phyloP scores from a whole-genome alignment of 2,797 vertebrate genomes.

The Botia almorhae region DNA sequence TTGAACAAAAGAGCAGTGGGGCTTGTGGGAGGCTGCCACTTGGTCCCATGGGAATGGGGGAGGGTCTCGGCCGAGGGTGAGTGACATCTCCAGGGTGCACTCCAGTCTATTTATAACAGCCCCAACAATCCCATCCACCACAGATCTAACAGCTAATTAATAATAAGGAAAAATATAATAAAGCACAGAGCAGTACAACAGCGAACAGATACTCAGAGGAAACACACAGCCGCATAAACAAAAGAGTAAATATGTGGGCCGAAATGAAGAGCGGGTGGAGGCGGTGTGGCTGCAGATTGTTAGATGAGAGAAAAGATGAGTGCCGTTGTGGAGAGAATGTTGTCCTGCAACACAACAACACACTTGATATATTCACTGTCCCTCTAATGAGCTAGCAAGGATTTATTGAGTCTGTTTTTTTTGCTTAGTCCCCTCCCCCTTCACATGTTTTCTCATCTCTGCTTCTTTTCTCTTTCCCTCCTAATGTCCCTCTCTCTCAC shows the following conservation, averaged over 20 bases:
- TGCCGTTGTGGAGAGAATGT: constrained; percentile 67
- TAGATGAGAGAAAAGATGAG: constrained; percentile 19
- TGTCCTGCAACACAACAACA: constrained; percentile 82
- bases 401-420: constrained; percentile 79
- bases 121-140: constrained; percentile 83
- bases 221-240: constrained; percentile 23
- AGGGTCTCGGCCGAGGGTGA: constrained; percentile 85
- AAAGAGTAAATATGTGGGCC: constrained; percentile 15
- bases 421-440: constrained; percentile 48
- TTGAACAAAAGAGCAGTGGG: constrained; percentile 98
- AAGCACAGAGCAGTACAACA: constrained; percentile 54
- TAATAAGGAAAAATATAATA: constrained; percentile 82
- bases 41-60: constrained; percentile 92
- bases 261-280: constrained; percentile 42
- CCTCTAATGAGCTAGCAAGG: constrained; percentile 90
- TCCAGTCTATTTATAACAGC: constrained; percentile 93
- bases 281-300: constrained; percentile 20
- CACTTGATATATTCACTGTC: constrained; percentile 92
- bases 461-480: constrained; percentile 30
- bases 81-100: constrained; percentile 85
- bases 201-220: constrained; percentile 51
- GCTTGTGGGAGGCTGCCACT: constrained; percentile 92
- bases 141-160: constrained; percentile 97
- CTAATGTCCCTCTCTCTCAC: constrained; percentile 71
- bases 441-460: constrained; percentile 28